phyloP scores from a whole-genome alignment of 2,113 vertebrate species.

The Alosa alosa region DNA sequence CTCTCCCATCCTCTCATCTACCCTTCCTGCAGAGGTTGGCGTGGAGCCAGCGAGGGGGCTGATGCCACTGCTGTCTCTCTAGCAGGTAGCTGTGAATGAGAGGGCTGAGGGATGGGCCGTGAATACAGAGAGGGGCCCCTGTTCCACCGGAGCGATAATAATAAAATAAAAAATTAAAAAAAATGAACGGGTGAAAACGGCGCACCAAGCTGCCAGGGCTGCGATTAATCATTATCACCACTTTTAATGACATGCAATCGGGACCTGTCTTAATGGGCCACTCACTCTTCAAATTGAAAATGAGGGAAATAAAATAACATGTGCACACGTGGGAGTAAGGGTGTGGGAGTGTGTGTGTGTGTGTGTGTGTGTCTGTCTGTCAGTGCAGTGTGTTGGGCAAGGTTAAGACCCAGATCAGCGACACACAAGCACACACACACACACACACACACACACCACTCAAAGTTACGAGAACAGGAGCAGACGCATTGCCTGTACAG shows the following conservation, averaged over 20 bases:
- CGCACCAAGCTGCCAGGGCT: neutral
- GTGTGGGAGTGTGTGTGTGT: conserved; percentile 39
- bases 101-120: neutral
- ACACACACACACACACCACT: conserved; percentile 22
- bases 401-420: neutral
- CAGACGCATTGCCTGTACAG: conserved; percentile 36
- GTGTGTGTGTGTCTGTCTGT: neutral
- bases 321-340: conserved; percentile 19
- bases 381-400: neutral
- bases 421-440: neutral
- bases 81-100: conserved; percentile 48
- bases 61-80: neutral
- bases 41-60: neutral
- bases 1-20: neutral
- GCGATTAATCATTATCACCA: conserved; percentile 61
- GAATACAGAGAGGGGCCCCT: neutral
- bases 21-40: neutral
- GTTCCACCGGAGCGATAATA: neutral
- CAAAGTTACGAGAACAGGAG: conserved; percentile 38
- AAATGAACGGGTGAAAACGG: neutral
- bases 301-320: conserved; percentile 38
- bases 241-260: conserved; percentile 54
- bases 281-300: conserved; percentile 58
- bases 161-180: neutral
- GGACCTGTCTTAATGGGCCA: conserved; percentile 29